Evolutionary conservation across 1,140 invertebrate species (phyloP).

Genomic region (Micrasema longulum): DNA sequence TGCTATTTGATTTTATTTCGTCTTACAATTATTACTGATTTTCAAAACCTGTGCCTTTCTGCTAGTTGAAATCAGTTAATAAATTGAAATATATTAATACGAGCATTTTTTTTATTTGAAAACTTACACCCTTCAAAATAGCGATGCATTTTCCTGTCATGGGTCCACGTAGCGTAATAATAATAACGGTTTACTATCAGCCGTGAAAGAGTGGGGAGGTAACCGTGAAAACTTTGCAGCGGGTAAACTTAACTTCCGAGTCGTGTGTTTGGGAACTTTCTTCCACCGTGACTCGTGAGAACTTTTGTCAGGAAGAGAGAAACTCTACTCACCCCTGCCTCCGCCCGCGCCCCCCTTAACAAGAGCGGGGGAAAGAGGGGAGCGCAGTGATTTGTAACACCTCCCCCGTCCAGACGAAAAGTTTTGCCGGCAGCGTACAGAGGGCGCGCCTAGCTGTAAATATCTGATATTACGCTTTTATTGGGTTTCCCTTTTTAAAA

Average conservation of each 20-base stretch:
- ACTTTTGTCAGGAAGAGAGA: background rate
- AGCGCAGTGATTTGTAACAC: conserved; percentile 26
- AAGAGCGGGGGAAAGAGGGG: background rate
- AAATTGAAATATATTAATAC: too few species aligned
- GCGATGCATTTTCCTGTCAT: background rate
- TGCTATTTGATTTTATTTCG: too few species aligned
- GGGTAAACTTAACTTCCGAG: background rate
- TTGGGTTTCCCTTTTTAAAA: too few species aligned
- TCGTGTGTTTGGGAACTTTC: conserved; percentile 2
- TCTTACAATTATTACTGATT: too few species aligned
- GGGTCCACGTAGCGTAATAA: background rate
- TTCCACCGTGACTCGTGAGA: conserved; percentile 3
- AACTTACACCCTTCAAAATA: too few species aligned
- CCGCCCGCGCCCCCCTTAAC: background rate
- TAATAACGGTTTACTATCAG: conserved; percentile 14
- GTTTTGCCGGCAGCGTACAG: background rate
- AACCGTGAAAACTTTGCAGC: conserved; percentile 2
- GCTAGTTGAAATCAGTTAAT: too few species aligned
- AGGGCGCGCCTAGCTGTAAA: conserved; percentile 6
- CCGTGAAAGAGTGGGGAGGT: too few species aligned
- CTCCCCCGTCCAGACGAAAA: conserved; percentile 32
- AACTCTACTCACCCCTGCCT: background rate
- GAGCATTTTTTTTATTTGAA: too few species aligned
- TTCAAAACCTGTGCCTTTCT: too few species aligned
- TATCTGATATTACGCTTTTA: too few species aligned